Base-by-base conservation (phyloP, 2,888 invertebrate genomes). In the Lithophane ornitopus region DNA sequence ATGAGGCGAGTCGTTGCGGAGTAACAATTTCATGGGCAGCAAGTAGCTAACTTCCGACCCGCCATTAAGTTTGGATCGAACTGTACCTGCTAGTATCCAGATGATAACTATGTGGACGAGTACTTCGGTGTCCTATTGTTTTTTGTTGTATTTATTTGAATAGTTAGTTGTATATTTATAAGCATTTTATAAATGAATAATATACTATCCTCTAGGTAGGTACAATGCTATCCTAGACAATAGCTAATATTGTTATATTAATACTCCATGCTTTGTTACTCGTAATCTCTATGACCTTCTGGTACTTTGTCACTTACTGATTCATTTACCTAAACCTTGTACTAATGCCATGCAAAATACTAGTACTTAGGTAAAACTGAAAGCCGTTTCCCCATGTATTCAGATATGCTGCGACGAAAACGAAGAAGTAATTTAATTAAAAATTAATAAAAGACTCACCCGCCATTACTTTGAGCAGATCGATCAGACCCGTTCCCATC, bases 381-480 rank as follows among this genome's bases (percentile, higher is more conserved):
- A 19, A 49, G 49, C 49, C 9, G 19, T 6, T 7, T 46, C 16
- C 16, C 6, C 49, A 19, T 49, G 8, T 19, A 49, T 49, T 22
- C 49, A 22, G 8, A 49, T 22, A 9, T 22, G 22, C 49, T 22
- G 49, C 8, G 8, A 16, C 26, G 8, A 58, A 59, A 2, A 9
- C 9, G 58, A 28, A 9, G 9, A 58, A 58, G 28, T 28, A 28
- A 65, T n/a, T n/a, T n/a, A n/a, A 65, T 26, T 19, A 11, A 0
- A 4, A 19, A 16, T 14, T 12, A 65, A 74, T 28, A 22, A 28
- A 28, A 34, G 0, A 93, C 96, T 95, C 79, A 96, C 96, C 96
- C 95, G 90, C 96, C 96, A 86, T 96, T 96, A 86, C 95, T 96
- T 44, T 94, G 95, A 79, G 90, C 82, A 54, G 96, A 96, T 80